Evolutionary conservation across 2,113 vertebrate genomes (phyloP), one percentile per base, ranked within the genome.

Genomic region (Bufo bufo): DNA sequence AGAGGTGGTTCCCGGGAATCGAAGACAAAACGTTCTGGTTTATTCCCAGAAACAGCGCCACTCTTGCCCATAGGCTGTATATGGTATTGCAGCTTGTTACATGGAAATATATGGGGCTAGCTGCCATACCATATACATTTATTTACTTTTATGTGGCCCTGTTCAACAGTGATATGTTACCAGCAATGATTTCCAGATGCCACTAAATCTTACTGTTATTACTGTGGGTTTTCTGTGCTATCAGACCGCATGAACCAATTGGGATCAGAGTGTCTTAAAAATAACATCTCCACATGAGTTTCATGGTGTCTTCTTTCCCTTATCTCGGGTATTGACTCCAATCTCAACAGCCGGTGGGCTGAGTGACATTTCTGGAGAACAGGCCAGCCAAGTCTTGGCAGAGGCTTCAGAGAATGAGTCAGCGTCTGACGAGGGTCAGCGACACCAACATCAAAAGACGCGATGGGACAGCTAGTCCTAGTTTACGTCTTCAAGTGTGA

Each of bases 291-390:
- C 6, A 58, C 54, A 58, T 43, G 20, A n/a, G 10, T 79, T 33
- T 56, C 20, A 79, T 66, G 19, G 19, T n/a, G 52, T 33, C 19
- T 80, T 20, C 16, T 10, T 17, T 19, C 9, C 19, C 20, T 82
- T 65, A 82, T 82, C 43, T 47, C 13, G 59, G 45, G 47, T 83
- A 8, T 52, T 83, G 61, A 83, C 81, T 61, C 61, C 61, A 83
- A 33, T 66, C 20, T 66, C 19, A 19, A 45, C 58, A 49, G 45
- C 81, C n/a, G 80, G 59, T 49, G 80, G 80, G 16, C 80, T 23
- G 54, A 79, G 11, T 33, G 81, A 83, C 47, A 7, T 61, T 61
- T 6, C 61, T 52, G 45, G 61, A 10, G 11, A 66, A 66, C 23
- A n/a, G 45, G 50, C 81, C 61, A 52, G 47, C 45, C 52, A n/a